Percentiles rank a stretch among this genome's conserved stretches.
phyloP scores from a whole-genome alignment of 2,113 vertebrate genomes.

The Camelus bactrianus region DNA sequence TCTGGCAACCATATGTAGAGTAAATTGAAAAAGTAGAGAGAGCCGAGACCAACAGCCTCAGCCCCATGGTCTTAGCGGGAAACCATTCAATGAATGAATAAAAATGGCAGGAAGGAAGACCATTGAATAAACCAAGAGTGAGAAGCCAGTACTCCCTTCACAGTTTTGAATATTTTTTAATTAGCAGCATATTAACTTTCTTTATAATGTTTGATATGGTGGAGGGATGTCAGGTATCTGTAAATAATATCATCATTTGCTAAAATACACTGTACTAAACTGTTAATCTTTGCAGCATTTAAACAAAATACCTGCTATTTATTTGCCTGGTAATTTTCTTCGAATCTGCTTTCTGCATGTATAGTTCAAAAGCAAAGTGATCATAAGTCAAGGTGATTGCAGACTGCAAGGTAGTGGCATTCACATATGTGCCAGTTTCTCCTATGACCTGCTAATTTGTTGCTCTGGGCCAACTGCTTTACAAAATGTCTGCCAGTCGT shows the following conservation, averaged over 20 bases:
- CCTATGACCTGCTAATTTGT: neutral
- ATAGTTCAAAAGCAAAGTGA: neutral
- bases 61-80: neutral
- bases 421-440: neutral
- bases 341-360: neutral
- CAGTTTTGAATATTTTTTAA: neutral
- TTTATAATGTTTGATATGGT: neutral
- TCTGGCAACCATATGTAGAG: slow-evolving; percentile 79
- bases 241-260: neutral
- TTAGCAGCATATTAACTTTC: neutral
- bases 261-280: neutral
- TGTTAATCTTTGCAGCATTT: neutral
- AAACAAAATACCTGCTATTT: neutral
- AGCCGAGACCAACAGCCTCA: neutral
- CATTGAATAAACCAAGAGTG: neutral
- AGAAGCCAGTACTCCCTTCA: neutral
- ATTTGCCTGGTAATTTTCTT: neutral
- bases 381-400: neutral
- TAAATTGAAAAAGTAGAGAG: slow-evolving; percentile 54
- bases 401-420: neutral
- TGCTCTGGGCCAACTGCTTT: neutral
- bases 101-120: neutral
- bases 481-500: neutral
- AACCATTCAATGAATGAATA: slow-evolving; percentile 5
- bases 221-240: neutral